phyloP scores from a whole-genome alignment of 2,797 vertebrate species.

The Crypturellus tataupa region DNA sequence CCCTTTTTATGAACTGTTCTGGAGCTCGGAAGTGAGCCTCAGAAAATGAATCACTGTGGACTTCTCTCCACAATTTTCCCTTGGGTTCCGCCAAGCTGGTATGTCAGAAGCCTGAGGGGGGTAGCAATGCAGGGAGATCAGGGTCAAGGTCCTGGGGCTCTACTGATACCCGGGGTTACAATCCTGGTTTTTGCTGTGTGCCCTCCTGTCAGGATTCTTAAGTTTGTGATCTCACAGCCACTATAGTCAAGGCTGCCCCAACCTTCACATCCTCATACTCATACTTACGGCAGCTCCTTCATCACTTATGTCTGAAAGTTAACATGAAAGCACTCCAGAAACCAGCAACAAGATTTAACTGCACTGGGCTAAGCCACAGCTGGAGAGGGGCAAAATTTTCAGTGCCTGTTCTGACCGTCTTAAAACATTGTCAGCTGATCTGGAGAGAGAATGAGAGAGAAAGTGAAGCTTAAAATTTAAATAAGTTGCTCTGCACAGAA shows the following conservation, averaged over 20 bases:
- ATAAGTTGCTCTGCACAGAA: not conserved
- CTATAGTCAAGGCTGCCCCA: not conserved
- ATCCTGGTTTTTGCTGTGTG: not conserved
- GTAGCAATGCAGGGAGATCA: not conserved
- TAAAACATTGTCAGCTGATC: not conserved
- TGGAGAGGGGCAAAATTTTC: not conserved
- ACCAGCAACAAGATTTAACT: not conserved
- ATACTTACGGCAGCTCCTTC: not conserved
- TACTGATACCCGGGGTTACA: not conserved
- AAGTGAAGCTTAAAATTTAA: not conserved
- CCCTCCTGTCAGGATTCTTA: not conserved
- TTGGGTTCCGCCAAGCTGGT: not conserved
- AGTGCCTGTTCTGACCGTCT: not conserved
- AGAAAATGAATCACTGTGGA: too few species aligned
- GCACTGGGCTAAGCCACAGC: not conserved
- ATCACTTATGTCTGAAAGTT: not conserved
- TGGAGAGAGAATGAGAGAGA: fast-evolving
- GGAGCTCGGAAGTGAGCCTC: not conserved
- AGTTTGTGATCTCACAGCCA: not conserved
- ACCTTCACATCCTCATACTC: not conserved
- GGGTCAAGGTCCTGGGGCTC: not conserved
- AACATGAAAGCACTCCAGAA: not conserved
- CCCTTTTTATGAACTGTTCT: not conserved
- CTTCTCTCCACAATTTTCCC: not conserved
- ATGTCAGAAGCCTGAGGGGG: not conserved